These are phyloP conservation scores for Acromyrmex heyeri DNA, from an alignment of 1,140 invertebrate species.

Conservation along the genomic window DNA sequence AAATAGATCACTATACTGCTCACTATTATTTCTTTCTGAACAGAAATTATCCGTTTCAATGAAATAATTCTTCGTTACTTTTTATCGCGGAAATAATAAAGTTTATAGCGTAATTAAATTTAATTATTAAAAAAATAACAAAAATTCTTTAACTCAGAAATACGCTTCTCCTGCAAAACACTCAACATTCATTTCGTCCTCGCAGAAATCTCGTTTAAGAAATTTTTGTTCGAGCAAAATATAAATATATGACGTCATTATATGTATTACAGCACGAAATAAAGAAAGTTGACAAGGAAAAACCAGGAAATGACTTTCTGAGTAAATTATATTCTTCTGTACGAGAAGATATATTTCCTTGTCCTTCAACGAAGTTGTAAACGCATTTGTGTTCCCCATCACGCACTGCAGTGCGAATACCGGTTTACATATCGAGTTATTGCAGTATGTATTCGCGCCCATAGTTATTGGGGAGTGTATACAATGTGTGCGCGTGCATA, in stretches of 20 bases:
- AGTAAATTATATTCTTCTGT: constrained; percentile 8
- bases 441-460: constrained; percentile 56
- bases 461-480: constrained; percentile 63
- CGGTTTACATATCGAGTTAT: constrained; percentile 72
- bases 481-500: constrained; percentile 56
- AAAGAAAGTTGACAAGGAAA: not conserved
- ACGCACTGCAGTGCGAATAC: not conserved
- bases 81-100: not conserved
- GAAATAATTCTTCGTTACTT: not conserved
- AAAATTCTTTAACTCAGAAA: not conserved
- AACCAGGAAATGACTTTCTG: not conserved
- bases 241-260: no score
- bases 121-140: not conserved
- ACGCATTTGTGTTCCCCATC: constrained; percentile 22
- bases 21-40: not conserved
- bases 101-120: not conserved
- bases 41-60: constrained; percentile 5
- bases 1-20: not conserved
- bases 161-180: not conserved
- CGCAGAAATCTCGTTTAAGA: not conserved
- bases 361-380: constrained; percentile 42
- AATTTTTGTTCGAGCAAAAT: not conserved
- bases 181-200: not conserved
- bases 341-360: not conserved
- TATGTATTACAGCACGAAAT: no score